A percentile compares a stretch with the other conserved stretches of the same genome.
Conservation (phyloP, 2,113 vertebrate genomes). For the Sylvilagus bachmani region DNA sequence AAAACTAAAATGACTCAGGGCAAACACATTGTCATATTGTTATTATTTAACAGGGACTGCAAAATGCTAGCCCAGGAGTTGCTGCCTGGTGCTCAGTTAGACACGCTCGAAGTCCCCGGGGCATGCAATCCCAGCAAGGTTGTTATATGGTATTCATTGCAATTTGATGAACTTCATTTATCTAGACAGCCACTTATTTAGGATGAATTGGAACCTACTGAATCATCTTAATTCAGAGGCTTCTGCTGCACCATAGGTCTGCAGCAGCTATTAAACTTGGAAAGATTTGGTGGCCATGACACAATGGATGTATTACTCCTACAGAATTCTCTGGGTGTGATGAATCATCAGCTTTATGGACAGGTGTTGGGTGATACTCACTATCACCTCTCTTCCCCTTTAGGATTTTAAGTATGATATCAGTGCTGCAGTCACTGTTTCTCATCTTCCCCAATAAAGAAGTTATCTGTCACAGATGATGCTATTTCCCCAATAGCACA, state of each 20-base stretch:
- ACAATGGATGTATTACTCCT: constrained; percentile 77
- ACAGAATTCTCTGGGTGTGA: constrained; percentile 68
- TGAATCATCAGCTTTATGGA: constrained; percentile 79
- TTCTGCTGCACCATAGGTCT: constrained; percentile 66
- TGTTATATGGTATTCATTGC: constrained; percentile 83
- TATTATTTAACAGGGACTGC: constrained; percentile 66
- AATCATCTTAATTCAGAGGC: constrained; percentile 83
- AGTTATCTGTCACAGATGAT: constrained; percentile 81
- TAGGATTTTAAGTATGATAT: constrained; percentile 76
- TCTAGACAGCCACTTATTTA: constrained; percentile 85
- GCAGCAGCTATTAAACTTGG: constrained; percentile 78
- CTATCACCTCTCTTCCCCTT: constrained; percentile 68
- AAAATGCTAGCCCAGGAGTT: not conserved
- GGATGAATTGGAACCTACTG: constrained; percentile 82
- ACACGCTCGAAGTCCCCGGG: constrained; percentile 73
- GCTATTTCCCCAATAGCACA: constrained; percentile 77
- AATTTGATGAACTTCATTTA: constrained; percentile 85
- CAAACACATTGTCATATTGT: constrained; percentile 74
- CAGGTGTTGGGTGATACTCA: constrained; percentile 71
- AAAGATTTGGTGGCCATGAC: constrained; percentile 69
- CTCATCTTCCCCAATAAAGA: constrained; percentile 82
- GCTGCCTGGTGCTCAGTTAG: constrained; percentile 61
- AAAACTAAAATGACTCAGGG: constrained; percentile 73
- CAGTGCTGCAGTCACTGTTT: constrained; percentile 68
- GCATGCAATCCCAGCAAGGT: constrained; percentile 76